A percentile compares a stretch with the other conserved stretches of the same genome.
phyloP scores from a whole-genome alignment of 2,113 vertebrate genomes.

The Actenoides lindsayi region DNA sequence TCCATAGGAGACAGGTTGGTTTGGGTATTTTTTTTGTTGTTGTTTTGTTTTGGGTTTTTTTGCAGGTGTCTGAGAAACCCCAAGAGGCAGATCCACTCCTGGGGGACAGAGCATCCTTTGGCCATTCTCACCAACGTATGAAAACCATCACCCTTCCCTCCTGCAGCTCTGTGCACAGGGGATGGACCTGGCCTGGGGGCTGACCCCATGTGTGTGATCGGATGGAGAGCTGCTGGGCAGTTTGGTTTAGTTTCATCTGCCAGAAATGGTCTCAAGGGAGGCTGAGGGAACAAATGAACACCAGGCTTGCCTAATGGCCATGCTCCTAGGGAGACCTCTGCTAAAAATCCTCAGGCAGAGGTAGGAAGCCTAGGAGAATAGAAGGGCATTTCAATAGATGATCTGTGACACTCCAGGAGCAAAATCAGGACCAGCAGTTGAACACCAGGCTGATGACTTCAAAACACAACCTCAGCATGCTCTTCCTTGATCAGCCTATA shows the following conservation, averaged over 20 bases:
- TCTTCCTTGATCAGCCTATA: not conserved
- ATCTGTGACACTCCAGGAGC: not conserved
- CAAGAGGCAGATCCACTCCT: not conserved
- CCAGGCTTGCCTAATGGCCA: not conserved
- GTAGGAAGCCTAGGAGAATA: not conserved
- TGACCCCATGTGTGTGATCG: rapidly evolving
- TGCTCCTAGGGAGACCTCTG: rapidly evolving
- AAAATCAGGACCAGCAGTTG: not conserved
- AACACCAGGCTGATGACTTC: not conserved
- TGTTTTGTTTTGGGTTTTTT: no score
- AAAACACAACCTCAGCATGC: not conserved
- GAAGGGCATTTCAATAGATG: rapidly evolving
- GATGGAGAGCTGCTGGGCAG: not conserved
- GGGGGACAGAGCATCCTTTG: rapidly evolving
- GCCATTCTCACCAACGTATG: not conserved
- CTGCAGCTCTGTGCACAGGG: not conserved
- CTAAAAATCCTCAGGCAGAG: not conserved
- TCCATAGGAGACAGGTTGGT: not conserved
- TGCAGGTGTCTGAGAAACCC: not conserved
- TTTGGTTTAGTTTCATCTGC: not conserved
- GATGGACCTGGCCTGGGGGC: not conserved
- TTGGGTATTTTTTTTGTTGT: no score
- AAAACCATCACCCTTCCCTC: not conserved
- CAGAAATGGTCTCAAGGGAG: not conserved
- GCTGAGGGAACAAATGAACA: rapidly evolving